A percentile compares a stretch with the other conserved stretches of the same genome.
Conservation (phyloP, 2,888 invertebrate species). For the Oscheius myriophilus region DNA sequence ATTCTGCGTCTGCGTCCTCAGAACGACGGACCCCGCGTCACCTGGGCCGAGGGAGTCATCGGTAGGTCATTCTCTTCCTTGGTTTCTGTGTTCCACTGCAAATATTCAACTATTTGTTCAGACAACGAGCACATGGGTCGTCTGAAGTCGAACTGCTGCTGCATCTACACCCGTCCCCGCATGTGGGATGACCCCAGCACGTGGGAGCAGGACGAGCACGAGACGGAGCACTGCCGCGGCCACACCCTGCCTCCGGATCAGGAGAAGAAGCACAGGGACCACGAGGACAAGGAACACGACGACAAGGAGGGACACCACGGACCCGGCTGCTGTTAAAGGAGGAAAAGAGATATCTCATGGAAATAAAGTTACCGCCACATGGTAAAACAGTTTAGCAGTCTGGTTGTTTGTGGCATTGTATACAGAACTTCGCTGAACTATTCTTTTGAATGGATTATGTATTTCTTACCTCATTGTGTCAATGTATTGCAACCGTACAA, state of each 20-base stretch:
- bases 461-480: too few species aligned
- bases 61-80: conserved; percentile 30
- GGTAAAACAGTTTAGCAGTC: too few species aligned
- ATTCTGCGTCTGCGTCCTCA: conserved; percentile 41
- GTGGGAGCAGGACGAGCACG: conserved; percentile 65
- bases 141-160: conserved; percentile 70
- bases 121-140: conserved; percentile 79
- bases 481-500: too few species aligned
- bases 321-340: too few species aligned
- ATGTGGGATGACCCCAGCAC: conserved; percentile 68
- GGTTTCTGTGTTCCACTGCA: background rate
- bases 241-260: conserved; percentile 55
- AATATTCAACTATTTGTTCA: conserved; percentile 23
- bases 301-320: too few species aligned
- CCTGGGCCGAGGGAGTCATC: conserved; percentile 56
- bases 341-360: too few species aligned
- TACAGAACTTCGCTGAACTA: too few species aligned
- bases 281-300: conserved; percentile 1
- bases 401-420: too few species aligned
- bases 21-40: conserved; percentile 46
- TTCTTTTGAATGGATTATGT: too few species aligned
- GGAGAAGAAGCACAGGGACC: conserved; percentile 16
- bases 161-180: conserved; percentile 70
- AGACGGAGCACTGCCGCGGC: conserved; percentile 67
- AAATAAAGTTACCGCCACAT: too few species aligned